A percentile compares a stretch with the other conserved stretches of the same genome.
Conservation (phyloP, 2,113 vertebrate genomes). For the Arvicanthis niloticus region DNA sequence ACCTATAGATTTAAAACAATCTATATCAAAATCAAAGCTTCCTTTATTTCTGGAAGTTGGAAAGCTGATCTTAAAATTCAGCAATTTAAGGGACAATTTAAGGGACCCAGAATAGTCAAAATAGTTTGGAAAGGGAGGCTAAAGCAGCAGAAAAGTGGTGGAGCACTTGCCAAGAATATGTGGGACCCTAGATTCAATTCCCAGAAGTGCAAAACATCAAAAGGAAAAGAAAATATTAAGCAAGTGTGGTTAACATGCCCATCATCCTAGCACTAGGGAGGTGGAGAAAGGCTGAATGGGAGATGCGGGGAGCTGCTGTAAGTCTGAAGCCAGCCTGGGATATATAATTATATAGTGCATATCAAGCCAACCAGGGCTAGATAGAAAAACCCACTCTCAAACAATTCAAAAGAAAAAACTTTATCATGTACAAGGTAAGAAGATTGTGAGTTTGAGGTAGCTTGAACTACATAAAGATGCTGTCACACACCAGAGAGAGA, state of each 20-base stretch:
- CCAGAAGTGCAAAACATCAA: background rate
- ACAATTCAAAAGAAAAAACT: background rate
- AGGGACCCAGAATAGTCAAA: background rate
- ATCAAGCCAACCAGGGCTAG: background rate
- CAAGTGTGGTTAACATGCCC: background rate
- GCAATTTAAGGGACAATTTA: constrained; percentile 13
- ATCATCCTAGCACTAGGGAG: background rate
- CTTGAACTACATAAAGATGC: background rate
- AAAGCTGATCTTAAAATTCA: background rate
- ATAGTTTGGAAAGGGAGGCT: background rate
- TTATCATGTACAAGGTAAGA: background rate
- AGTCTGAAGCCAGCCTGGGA: background rate
- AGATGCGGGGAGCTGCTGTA: background rate
- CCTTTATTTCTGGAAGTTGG: background rate
- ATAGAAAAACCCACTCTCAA: background rate
- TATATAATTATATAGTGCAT: background rate
- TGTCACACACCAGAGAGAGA: background rate
- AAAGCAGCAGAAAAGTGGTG: too few relatives aligned
- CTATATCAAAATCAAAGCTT: background rate
- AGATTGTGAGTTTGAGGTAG: background rate
- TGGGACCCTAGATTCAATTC: background rate
- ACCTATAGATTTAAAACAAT: background rate
- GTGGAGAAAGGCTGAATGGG: background rate
- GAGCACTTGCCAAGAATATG: background rate
- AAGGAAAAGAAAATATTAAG: background rate